Base-by-base conservation (phyloP, 64 coral and sea anemone species). In the Pachyseris speciosa region DNA sequence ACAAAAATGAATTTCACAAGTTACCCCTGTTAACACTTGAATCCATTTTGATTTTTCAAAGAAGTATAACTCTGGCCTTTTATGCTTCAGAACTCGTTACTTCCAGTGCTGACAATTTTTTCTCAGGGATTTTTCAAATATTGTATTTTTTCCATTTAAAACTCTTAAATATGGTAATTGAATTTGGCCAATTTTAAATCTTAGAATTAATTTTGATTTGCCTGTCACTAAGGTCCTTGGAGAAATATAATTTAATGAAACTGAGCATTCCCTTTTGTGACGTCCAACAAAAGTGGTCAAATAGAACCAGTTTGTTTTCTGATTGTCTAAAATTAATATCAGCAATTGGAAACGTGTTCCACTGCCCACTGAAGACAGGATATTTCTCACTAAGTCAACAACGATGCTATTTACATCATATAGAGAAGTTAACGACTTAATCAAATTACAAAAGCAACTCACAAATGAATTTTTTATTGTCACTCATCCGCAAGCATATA, bases 221-320 rank as follows among this genome's bases (percentile, higher is more conserved):
- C 30, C 37, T 69, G 16, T 19, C 66, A 37, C 30, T 57, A 11
- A 15, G 4, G 22, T n/a, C 12, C 52, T 3, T 15, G 12, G 30
- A 69, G 33, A 69, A 69, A 69, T 69, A 36, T 69, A 38, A 69
- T 69, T 69, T 36, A 69, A 37, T 69, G 20, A 69, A n/a, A n/a
- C n/a, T n/a, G n/a, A n/a, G n/a, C n/a, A n/a, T 15, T 17, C 66
- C 0, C 37, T 20, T 37, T 69, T 69, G 66, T 31, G 66, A 16
- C 30, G 19, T 34, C 66, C 66, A 37, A 38, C 37, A 36, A 36
- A 36, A 69, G 12, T 69, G 33, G 30, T 36, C 30, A 69, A 69
- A 69, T 69, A 38, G 37, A 69, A 27, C 30, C 29, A 69, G 19
- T 69, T 32, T 69, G 32, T 69, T 38, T 69, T 19, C 52, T 4